Conservation (phyloP, 1,140 invertebrate species). For the Hermetia illucens region DNA sequence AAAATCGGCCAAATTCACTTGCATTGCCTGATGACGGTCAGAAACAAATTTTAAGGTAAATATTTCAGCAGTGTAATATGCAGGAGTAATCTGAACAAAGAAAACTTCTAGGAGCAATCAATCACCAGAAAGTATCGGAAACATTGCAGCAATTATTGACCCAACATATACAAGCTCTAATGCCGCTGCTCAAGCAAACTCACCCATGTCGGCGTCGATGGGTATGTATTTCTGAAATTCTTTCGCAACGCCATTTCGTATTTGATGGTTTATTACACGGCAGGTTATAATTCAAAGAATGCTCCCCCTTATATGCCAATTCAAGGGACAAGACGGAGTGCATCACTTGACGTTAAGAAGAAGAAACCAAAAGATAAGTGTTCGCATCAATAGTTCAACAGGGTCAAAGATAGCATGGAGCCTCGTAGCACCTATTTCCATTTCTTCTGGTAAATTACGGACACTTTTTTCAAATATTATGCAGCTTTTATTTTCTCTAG, state of each 20-base stretch:
- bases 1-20: conserved; percentile 3
- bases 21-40: conserved; percentile 17
- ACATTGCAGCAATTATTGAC: conserved; percentile 33
- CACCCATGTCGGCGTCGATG: background rate
- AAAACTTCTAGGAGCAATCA: too few species aligned
- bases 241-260: background rate
- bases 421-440: too few species aligned
- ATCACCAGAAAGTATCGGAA: too few species aligned
- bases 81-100: too few species aligned
- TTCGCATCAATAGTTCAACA: conserved; percentile 27
- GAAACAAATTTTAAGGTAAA: too few species aligned
- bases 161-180: conserved; percentile 22
- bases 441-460: too few species aligned
- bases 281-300: background rate
- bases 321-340: conserved; percentile 53
- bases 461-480: too few species aligned
- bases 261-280: background rate
- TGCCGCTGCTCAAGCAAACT: background rate
- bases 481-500: too few species aligned
- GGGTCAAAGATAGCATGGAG: too few species aligned
- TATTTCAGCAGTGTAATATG: too few species aligned
- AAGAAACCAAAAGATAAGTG: conserved; percentile 30
- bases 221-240: background rate
- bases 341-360: conserved; percentile 36
- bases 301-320: conserved; percentile 63